Evolutionary conservation across 2,888 invertebrate species (phyloP), one percentile per base, ranked within the genome.

Genomic region (Amaurobius ferox): DNA sequence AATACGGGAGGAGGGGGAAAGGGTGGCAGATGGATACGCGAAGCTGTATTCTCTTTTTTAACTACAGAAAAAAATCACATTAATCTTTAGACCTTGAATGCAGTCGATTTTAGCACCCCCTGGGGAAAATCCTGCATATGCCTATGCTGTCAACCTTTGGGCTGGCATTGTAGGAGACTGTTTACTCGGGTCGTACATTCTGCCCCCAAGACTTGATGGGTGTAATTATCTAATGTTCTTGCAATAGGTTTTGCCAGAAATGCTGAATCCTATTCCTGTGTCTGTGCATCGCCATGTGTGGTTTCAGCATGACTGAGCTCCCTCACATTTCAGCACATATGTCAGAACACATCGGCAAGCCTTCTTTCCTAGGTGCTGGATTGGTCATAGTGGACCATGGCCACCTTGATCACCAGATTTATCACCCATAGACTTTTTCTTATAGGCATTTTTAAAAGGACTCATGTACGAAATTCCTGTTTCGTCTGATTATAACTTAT

Each of bases 141-240:
- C n/a, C n/a, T 35, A 35, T 35, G 2, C 16, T 16, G 9, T 74
- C 28, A 74, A 40, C 23, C n/a, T 64, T 7, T 73, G 32, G 62
- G 26, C 35, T 35, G 35, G 16, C 23, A 73, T 39, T 74, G 74
- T 11, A 29, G 39, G 64, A 62, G 32, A 62, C 39, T 23, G 16
- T 16, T 23, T 55, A n/a, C 5, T 61, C 13, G 1, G 23, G 2
- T 39, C 0, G n/a, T 74, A 39, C 40, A n/a, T 62, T 26, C 23
- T 40, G 3, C 19, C n/a, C 0, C 1, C 16, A 39, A n/a, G 64
- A 64, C 64, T 74, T 0, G 29, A 28, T n/a, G 23, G 9, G 6
- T 13, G 16, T 6, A 32, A 13, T 61, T n/a, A 40, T 39, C 0
- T 64, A 0, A 9, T 1, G 13, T 35, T 72, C 55, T 6, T 62